A percentile compares a stretch with the other conserved stretches of the same genome.
These are phyloP conservation scores for Alaudala cheleensis DNA, from an alignment of 2,113 vertebrate species.

Conservation along the genomic window DNA sequence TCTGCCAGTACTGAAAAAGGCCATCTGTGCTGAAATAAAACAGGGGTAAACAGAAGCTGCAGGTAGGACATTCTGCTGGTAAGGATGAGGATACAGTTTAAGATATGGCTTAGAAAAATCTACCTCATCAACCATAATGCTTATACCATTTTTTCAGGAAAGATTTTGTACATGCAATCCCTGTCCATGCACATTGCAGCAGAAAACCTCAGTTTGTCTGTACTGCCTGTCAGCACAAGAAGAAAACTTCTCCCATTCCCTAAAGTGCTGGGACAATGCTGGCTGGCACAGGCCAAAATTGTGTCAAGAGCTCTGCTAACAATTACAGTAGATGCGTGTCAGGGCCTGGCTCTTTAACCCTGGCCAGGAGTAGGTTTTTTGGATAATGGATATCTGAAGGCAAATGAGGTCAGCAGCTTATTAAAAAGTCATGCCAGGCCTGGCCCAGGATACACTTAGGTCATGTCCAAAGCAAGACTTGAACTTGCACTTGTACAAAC, in stretches of 20 bases:
- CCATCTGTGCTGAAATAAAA: background rate
- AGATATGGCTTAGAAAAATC: background rate
- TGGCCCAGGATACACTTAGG: background rate
- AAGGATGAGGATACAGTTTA: background rate
- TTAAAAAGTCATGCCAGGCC: background rate
- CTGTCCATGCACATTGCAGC: background rate
- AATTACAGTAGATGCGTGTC: background rate
- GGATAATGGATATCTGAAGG: background rate
- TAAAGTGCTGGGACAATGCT: background rate
- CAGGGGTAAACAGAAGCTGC: background rate
- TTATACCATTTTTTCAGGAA: background rate
- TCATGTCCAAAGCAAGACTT: background rate
- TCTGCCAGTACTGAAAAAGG: background rate
- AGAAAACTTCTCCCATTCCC: background rate
- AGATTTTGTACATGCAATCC: background rate
- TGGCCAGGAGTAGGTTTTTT: background rate
- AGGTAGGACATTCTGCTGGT: background rate
- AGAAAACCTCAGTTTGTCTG: background rate
- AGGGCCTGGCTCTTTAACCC: background rate
- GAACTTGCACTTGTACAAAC: background rate
- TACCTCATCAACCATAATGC: background rate
- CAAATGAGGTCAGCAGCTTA: background rate
- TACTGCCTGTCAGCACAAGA: background rate
- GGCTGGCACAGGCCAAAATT: background rate
- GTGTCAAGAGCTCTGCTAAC: background rate